Evolutionary conservation across 2,888 invertebrate genomes (phyloP).

Genomic region (Calameuta idolon): DNA sequence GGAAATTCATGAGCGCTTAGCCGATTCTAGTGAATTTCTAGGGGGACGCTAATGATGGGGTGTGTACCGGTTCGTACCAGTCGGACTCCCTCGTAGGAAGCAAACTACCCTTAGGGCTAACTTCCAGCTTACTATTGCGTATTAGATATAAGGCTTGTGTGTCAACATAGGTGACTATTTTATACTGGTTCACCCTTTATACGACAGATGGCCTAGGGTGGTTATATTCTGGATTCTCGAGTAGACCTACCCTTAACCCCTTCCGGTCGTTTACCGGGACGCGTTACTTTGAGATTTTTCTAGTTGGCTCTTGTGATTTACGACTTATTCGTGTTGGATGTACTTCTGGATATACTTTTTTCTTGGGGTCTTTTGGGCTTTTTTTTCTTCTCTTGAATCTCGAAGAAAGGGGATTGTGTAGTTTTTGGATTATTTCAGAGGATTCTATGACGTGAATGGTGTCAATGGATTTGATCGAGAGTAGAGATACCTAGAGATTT

Average conservation of each 20-base stretch:
- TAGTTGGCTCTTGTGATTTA: not conserved
- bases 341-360: not conserved
- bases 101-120: not conserved
- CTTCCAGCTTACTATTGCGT: not conserved
- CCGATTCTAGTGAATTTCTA: not conserved
- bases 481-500: not conserved
- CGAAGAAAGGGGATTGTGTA: not conserved
- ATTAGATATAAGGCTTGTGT: not conserved
- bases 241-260: not conserved
- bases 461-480: not conserved
- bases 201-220: slow-evolving; percentile 43
- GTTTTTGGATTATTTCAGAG: not conserved
- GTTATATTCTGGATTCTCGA: slow-evolving; percentile 28
- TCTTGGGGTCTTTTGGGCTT: not conserved
- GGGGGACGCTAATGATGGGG: not conserved
- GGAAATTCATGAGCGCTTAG: not conserved
- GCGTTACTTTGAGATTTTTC: not conserved
- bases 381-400: not conserved
- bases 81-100: not conserved
- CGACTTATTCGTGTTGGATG: not conserved
- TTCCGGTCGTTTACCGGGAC: not conserved
- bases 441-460: not conserved
- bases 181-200: slow-evolving; percentile 34
- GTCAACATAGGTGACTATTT: not conserved
- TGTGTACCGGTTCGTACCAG: not conserved